Conservation (phyloP, 2,797 vertebrate genomes). For the Pitangus sulphuratus region DNA sequence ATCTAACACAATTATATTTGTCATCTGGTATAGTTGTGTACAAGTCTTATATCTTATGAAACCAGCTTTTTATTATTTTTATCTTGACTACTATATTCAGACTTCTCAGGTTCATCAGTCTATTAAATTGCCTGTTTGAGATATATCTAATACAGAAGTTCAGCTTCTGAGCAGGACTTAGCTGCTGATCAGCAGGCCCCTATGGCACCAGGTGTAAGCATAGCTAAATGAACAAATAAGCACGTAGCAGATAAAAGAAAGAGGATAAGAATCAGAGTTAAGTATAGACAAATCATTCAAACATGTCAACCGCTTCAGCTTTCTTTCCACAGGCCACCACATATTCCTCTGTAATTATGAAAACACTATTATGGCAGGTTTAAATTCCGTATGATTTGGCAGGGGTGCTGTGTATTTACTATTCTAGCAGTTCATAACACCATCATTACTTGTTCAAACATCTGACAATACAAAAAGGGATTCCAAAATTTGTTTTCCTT, state of each 20-base stretch:
- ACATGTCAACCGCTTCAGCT: background rate
- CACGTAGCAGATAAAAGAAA: background rate
- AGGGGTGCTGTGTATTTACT: background rate
- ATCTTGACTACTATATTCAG: background rate
- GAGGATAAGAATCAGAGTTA: background rate
- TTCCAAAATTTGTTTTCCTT: conserved; percentile 14
- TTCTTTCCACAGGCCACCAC: background rate
- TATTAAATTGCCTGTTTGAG: background rate
- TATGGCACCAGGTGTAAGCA: background rate
- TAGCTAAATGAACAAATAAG: background rate
- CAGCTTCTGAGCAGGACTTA: background rate
- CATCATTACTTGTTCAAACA: conserved; percentile 9
- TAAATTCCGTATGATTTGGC: conserved; percentile 12
- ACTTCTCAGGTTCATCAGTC: background rate
- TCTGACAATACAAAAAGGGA: background rate
- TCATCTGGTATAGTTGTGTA: background rate
- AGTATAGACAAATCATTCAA: background rate
- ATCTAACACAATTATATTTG: background rate
- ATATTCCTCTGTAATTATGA: conserved; percentile 24
- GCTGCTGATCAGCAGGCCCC: background rate
- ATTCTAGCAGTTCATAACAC: background rate
- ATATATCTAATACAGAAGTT: background rate
- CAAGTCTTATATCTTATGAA: background rate
- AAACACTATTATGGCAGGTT: background rate
- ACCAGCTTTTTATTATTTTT: background rate